Percentiles rank a stretch among this genome's conserved stretches.
phyloP scores from a whole-genome alignment of 2,113 vertebrate species.

The Amphilophus citrinellus region DNA sequence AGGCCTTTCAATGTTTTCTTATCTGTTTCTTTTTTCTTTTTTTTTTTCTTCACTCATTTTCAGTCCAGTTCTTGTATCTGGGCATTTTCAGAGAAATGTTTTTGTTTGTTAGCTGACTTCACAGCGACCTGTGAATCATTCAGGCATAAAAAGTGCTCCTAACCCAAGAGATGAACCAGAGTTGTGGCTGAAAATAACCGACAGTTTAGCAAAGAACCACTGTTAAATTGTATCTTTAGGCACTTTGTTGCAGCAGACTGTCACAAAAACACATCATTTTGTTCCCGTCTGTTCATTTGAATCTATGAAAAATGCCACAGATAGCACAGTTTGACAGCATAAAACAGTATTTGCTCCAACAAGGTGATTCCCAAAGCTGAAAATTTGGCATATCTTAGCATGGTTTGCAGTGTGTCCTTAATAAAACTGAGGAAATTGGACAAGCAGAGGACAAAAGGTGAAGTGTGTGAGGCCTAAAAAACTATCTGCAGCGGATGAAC shows the following conservation, averaged over 20 bases:
- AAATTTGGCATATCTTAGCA: neutral
- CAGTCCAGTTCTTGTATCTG: neutral
- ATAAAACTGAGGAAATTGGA: no score
- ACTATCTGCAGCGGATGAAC: neutral
- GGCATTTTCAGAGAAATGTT: neutral
- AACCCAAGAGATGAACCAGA: neutral
- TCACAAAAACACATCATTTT: neutral
- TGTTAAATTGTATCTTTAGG: neutral
- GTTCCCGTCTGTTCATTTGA: neutral
- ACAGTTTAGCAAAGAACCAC: neutral
- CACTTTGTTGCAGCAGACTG: neutral
- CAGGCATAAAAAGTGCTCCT: neutral
- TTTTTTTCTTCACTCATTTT: neutral
- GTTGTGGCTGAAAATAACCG: neutral
- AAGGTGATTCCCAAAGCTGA: neutral
- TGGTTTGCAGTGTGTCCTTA: no score
- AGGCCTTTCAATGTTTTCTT: neutral
- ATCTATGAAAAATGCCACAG: neutral
- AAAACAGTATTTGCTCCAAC: no score
- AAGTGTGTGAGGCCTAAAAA: neutral
- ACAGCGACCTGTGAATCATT: neutral
- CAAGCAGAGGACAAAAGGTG: neutral
- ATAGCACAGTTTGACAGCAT: no score
- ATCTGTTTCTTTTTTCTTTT: no score
- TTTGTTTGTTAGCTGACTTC: neutral